Base-by-base conservation (phyloP, 1,140 invertebrate genomes). In the Musca domestica region DNA sequence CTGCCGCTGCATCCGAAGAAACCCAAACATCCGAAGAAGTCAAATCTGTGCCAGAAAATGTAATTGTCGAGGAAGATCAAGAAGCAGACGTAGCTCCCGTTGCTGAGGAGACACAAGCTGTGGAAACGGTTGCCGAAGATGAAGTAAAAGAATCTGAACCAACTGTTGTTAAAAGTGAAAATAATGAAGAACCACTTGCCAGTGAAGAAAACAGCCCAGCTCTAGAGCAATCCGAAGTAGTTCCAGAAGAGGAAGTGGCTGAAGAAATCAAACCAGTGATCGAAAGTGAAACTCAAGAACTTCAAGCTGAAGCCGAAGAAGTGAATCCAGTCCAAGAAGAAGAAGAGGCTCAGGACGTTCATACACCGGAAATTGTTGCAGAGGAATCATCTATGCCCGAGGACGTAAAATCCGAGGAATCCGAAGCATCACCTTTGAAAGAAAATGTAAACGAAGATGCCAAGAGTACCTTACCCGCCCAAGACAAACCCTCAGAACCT, bases 1-100 rank as follows among this genome's bases (percentile, higher is more conserved):
- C 30, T 0, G 64, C 22, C 19, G 49, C 27, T 46, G 64, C 14
- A n/a, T n/a, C n/a, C 27, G 68, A 65, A 54, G 67, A 68, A 64
- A 14, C 14, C 22, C 20, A 47, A 64, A 34, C 41, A 15, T n/a
- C 20, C 17, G 71, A 68, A n/a, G 68, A 70, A 58, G 14, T 41
- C 2, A 22, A 48, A 51, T 20, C 30, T 10, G 34, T 63, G 27
- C 12, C 49, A 14, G 68, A 54, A 49, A 25, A 20, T 1, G 51
- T 61, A 17, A 15, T 22, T 30, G n/a, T 14, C 7, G 71, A 67
- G 10, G 56, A 71, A 47, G 14, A 7, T 17, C 47, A 41, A 61
- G 47, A 15, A 23, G 19, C 52, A 5, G 15, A 1, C 10, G 22
- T 19, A 17, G 14, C 46, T 25, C 23, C 19, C 7, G 1, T 14